Evolutionary conservation across 2,797 vertebrate species (phyloP).

Genomic region (Gymnoscopelus microlampas): DNA sequence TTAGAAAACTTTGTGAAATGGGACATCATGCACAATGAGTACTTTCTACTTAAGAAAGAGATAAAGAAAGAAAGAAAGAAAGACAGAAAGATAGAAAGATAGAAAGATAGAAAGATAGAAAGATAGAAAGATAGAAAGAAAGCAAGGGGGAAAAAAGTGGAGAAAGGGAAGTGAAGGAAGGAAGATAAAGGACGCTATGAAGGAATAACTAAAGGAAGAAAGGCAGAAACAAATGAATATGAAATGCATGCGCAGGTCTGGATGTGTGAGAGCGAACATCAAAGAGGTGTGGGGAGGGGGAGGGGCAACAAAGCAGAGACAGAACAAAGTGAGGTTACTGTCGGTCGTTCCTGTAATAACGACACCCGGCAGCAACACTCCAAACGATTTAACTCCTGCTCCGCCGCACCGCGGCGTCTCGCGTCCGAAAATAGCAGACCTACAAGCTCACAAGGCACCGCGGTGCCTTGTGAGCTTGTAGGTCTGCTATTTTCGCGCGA

Average conservation of each 20-base stretch:
- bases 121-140: not conserved
- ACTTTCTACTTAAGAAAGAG: too few relatives aligned
- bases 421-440: not conserved
- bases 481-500: too few relatives aligned
- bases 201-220: too few relatives aligned
- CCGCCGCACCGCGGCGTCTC: too few relatives aligned
- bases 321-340: constrained; percentile 77
- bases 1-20: too few relatives aligned
- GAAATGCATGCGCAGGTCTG: not conserved
- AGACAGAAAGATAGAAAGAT: constrained; percentile 2
- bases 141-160: not conserved
- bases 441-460: not conserved
- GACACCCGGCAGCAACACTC: constrained; percentile 23
- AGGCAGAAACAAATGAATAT: too few relatives aligned
- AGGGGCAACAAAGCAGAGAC: not conserved
- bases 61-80: not conserved
- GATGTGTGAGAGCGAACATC: constrained; percentile 6
- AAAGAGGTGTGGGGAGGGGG: constrained; percentile 27
- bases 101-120: not conserved
- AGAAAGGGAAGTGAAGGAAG: not conserved
- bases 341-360: constrained; percentile 61
- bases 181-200: too few relatives aligned
- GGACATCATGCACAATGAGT: too few relatives aligned
- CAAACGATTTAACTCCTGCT: too few relatives aligned
- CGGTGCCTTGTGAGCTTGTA: too few relatives aligned